Evolutionary conservation across 2,113 vertebrate genomes (phyloP), one percentile per base, ranked within the genome.

Genomic region (Charadrius vociferus): DNA sequence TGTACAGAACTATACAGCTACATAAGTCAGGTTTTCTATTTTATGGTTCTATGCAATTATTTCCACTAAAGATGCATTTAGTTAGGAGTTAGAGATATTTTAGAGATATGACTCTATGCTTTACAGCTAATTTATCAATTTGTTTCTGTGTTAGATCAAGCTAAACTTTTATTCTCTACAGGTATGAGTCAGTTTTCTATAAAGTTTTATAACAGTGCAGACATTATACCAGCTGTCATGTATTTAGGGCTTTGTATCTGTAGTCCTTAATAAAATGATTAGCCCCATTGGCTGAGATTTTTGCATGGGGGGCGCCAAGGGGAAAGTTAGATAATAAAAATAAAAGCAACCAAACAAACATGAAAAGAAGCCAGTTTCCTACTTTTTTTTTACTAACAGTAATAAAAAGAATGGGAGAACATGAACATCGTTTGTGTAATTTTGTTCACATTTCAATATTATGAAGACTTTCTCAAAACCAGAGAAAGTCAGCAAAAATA

Each of bases 251-350:
- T 79, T 67, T 70, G 41, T 7, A 74, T 66, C 45, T 75, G 11
- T 23, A 91, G 15, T 37, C 19, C 10, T 63, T 67, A 74, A 74
- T 4, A 62, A 84, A 94, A 74, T 26, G 0, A 73, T 70, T 80
- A 87, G 2, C 4, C 8, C 10, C 3, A 19, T 6, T 89, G 17
- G 11, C 22, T 79, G 22, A 71, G 29, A 41, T 37, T 81, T 88
- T 49, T 73, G 11, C 47, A 14, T 1, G 3, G 5, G 2, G 1
- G 1, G 1, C 72, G 11, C 5, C 19, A 70, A 74, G 1, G 1
- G 8, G 4, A n/a, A 68, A 78, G 10, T 20, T 63, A 37, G 27
- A 41, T 63, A 81, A 41, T 26, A 77, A 72, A 88, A 65, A 23
- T 47, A n/a, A 66, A 93, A 77, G 8, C 16, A 81, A 90, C 20